Evolutionary conservation across 1,140 invertebrate genomes (phyloP).

Genomic region (Panagrolaimus sp.): DNA sequence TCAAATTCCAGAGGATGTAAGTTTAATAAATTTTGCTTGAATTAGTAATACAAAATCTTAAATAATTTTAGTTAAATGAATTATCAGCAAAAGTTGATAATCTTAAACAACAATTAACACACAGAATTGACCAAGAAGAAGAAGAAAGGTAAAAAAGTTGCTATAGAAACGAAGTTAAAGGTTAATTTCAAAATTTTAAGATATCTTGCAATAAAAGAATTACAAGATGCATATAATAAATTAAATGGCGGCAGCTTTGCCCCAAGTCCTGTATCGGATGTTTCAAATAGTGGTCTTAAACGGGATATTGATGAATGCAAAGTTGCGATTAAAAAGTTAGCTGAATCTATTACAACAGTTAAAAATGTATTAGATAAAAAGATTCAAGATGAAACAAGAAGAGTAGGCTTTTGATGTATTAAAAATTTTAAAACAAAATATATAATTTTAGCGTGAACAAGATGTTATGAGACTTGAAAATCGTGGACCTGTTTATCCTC

Average conservation of each 20-base stretch:
- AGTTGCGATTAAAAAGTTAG: constrained; percentile 57
- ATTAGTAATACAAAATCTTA: constrained; percentile 4
- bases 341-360: constrained; percentile 57
- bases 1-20: constrained; percentile 55
- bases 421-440: constrained; percentile 12
- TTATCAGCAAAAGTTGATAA: constrained; percentile 53
- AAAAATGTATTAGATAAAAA: constrained; percentile 56
- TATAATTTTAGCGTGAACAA: constrained; percentile 45
- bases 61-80: constrained; percentile 47
- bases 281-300: constrained; percentile 23
- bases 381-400: constrained; percentile 50
- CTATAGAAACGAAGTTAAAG: constrained; percentile 1
- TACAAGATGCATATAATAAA: constrained; percentile 50
- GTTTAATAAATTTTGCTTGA: constrained; percentile 20
- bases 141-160: constrained; percentile 42
- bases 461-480: constrained; percentile 33
- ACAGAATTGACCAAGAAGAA: constrained; percentile 53
- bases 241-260: constrained; percentile 24
- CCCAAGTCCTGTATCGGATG: constrained; percentile 2
- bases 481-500: not conserved
- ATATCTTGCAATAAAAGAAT: constrained; percentile 54
- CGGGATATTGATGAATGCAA: constrained; percentile 56
- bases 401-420: constrained; percentile 25
- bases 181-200: constrained; percentile 24
- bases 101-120: constrained; percentile 51